Base-by-base conservation (phyloP, 2,797 vertebrate genomes). In the Cyclura pinguis region DNA sequence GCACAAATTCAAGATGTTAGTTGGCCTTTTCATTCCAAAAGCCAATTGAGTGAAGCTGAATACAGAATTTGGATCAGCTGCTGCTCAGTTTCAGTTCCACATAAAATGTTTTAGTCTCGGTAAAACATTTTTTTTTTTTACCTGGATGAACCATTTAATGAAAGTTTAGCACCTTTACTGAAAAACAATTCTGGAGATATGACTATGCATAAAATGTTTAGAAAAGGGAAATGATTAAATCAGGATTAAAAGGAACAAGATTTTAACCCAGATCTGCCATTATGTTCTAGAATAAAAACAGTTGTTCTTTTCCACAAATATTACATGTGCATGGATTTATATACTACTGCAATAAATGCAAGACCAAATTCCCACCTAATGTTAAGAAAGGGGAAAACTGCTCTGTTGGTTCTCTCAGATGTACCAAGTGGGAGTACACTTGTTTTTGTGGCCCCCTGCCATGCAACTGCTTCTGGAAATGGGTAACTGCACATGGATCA, bases 291-390 rank as follows among this genome's bases (percentile, higher is more conserved):
- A 82, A 83, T 42, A 18, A 62, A 0, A 3, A 86, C 47, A 84
- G 55, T 42, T 77, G 35, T 4, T 29, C 2, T 32, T 38, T 67
- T 4, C 27, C 85, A 50, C 90, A 85, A 92, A 55, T 67, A 80
- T 16, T 62, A 89, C 91, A 88, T 78, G 87, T 87, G 82, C 74
- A 93, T 78, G 22, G 76, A 84, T 4, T 6, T 91, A 91, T 59
- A 92, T 1, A 22, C 22, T 9, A 57, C 74, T 72, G 13, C 64
- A 80, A 92, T 93, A 85, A 88, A 87, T 62, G 83, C 32, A 69
- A 29, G 76, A n/a, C 22, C 14, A 27, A 27, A 78, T 50, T 50
- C 9, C 42, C 20, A 78, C 2, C 0, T 27, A 78, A 78, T 1
- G 0, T 24, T 47, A 12, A 22, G 2, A 42, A 42, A 27, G 24